Conservation (phyloP, 2,888 invertebrate species). For the Pandemis cinnamomeana region DNA sequence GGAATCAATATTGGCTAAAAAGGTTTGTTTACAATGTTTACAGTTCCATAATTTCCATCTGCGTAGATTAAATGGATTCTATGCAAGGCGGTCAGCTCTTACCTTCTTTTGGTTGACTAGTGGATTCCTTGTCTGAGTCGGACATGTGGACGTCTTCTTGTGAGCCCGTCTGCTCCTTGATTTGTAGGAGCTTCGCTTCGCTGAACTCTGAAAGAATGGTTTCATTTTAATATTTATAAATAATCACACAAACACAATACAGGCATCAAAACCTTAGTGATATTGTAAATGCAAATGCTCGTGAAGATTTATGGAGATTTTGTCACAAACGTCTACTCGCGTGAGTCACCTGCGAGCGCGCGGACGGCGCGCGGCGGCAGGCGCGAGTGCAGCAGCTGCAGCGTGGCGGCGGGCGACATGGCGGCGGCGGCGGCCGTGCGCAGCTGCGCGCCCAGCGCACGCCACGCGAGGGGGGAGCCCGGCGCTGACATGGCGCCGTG, state of each 20-base stretch:
- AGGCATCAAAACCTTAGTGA: too few relatives aligned
- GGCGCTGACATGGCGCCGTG: too few relatives aligned
- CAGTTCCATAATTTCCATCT: too few relatives aligned
- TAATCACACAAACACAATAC: too few relatives aligned
- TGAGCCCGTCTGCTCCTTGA: slow-evolving; percentile 58
- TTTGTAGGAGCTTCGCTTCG: slow-evolving; percentile 64
- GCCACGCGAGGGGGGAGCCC: slow-evolving; percentile 47
- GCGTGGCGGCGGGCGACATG: slow-evolving; percentile 91
- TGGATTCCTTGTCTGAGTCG: slow-evolving; percentile 56
- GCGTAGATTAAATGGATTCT: background rate
- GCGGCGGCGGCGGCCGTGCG: slow-evolving; percentile 91
- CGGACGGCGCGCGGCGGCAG: slow-evolving; percentile 87
- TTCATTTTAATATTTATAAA: background rate
- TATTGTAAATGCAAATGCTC: too few relatives aligned
- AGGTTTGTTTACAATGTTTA: too few relatives aligned
- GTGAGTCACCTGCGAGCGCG: slow-evolving; percentile 77
- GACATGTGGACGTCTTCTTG: slow-evolving; percentile 65
- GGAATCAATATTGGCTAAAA: background rate
- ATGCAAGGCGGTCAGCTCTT: background rate
- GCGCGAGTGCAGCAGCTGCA: slow-evolving; percentile 90
- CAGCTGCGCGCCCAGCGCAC: slow-evolving; percentile 86
- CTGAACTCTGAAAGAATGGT: slow-evolving; percentile 64
- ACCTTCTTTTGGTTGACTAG: slow-evolving; percentile 51
- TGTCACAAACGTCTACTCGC: too few relatives aligned
- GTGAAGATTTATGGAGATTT: too few relatives aligned